Conservation (phyloP, 2,113 vertebrate genomes). For the Halichoerus grypus region DNA sequence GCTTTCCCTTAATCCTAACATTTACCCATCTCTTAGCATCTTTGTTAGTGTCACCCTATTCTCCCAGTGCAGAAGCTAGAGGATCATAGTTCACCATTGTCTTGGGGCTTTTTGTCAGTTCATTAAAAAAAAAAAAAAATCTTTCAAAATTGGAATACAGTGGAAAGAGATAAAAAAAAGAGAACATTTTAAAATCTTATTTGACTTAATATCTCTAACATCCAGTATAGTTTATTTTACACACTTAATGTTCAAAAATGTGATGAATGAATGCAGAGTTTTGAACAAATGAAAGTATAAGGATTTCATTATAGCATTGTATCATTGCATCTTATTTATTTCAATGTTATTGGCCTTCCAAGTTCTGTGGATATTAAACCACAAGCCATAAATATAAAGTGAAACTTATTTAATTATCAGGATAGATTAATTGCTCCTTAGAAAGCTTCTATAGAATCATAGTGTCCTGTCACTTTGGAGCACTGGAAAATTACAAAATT, state of each 20-base stretch:
- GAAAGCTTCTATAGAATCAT: neutral
- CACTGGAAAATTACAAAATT: neutral
- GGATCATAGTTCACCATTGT: neutral
- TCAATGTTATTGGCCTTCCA: neutral
- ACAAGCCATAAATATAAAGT: neutral
- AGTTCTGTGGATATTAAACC: neutral
- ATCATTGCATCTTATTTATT: neutral
- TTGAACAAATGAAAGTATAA: neutral
- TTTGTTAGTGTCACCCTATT: neutral
- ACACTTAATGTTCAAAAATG: neutral
- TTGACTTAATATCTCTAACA: neutral
- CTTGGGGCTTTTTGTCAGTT: neutral
- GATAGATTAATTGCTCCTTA: neutral
- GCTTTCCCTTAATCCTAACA: neutral
- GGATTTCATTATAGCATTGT: neutral
- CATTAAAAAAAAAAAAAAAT: neutral
- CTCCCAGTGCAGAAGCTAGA: neutral
- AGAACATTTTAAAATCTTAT: neutral
- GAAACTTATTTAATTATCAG: neutral
- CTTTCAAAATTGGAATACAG: neutral
- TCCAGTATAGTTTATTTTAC: neutral
- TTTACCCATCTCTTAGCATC: neutral
- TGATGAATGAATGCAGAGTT: neutral
- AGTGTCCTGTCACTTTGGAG: neutral
- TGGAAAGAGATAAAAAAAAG: neutral